Conservation (phyloP, 1,140 invertebrate species). For the Elymnias hypermnestra region DNA sequence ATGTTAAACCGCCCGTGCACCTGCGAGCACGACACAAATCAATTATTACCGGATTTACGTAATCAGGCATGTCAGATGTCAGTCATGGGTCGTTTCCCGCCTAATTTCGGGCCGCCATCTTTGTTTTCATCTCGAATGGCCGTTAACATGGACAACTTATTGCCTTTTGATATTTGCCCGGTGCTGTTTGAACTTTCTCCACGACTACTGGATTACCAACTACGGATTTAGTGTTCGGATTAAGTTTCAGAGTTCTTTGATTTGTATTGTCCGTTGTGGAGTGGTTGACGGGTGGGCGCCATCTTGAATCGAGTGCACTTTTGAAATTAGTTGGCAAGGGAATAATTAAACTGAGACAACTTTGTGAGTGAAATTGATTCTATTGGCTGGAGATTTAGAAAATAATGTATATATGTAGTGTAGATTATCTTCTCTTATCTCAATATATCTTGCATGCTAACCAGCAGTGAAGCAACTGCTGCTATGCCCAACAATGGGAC, state of each 20-base stretch:
- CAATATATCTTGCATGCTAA: too few relatives aligned
- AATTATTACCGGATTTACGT: slow-evolving; percentile 27
- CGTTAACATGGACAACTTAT: slow-evolving; percentile 23
- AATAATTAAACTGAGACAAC: slow-evolving; percentile 23
- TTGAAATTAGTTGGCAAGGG: slow-evolving; percentile 40
- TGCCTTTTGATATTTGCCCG: slow-evolving; percentile 32
- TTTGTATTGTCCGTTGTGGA: slow-evolving; percentile 42
- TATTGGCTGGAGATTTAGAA: too few relatives aligned
- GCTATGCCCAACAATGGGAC: too few relatives aligned
- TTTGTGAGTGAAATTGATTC: too few relatives aligned
- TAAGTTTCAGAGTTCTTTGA: slow-evolving; percentile 43
- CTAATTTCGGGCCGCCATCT: slow-evolving; percentile 33
- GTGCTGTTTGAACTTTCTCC: slow-evolving; percentile 39
- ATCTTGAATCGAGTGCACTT: slow-evolving; percentile 43
- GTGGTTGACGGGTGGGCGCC: slow-evolving; percentile 35
- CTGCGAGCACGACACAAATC: slow-evolving; percentile 12
- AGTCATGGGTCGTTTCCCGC: slow-evolving; percentile 24
- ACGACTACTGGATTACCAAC: slow-evolving; percentile 31
- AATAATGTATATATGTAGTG: too few relatives aligned
- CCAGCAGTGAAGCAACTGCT: too few relatives aligned
- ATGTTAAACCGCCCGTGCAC: slow-evolving; percentile 12
- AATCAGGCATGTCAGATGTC: slow-evolving; percentile 17
- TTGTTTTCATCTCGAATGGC: slow-evolving; percentile 27
- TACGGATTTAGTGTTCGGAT: slow-evolving; percentile 39
- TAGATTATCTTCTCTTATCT: too few relatives aligned